Evolutionary conservation across 1,140 invertebrate species (phyloP).

Genomic region (Chironomus striatipennis): DNA sequence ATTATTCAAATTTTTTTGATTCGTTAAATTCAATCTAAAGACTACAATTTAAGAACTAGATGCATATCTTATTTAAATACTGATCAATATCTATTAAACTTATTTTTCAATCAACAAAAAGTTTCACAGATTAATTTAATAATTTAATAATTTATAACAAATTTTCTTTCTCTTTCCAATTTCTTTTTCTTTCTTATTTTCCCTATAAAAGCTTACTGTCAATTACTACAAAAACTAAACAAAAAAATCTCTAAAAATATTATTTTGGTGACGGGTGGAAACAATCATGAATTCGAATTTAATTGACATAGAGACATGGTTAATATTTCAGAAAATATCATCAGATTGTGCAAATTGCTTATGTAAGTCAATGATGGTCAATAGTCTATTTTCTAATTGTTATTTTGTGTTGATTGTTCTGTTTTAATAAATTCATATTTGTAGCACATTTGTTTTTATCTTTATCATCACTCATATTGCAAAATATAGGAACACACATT

Average conservation of each 20-base stretch:
- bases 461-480: not conserved
- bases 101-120: too few species aligned
- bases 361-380: not conserved
- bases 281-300: slow-evolving; percentile 15
- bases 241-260: not conserved
- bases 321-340: slow-evolving; percentile 19
- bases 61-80: too few species aligned
- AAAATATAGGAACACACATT: not conserved
- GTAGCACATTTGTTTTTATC: not conserved
- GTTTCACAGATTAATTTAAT: too few species aligned
- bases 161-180: too few species aligned
- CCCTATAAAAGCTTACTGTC: not conserved
- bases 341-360: not conserved
- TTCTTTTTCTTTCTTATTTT: too few species aligned
- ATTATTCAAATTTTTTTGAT: too few species aligned
- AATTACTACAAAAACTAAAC: not conserved
- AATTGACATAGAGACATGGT: slow-evolving; percentile 10
- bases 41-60: too few species aligned
- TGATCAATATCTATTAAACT: too few species aligned
- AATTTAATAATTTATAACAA: too few species aligned
- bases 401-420: not conserved
- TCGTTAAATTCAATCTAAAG: too few species aligned
- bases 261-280: not conserved
- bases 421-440: not conserved
- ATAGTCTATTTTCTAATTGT: not conserved